These are phyloP conservation scores for Odontamblyopus rebecca DNA, from an alignment of 2,797 vertebrate genomes.

Conservation along the genomic window DNA sequence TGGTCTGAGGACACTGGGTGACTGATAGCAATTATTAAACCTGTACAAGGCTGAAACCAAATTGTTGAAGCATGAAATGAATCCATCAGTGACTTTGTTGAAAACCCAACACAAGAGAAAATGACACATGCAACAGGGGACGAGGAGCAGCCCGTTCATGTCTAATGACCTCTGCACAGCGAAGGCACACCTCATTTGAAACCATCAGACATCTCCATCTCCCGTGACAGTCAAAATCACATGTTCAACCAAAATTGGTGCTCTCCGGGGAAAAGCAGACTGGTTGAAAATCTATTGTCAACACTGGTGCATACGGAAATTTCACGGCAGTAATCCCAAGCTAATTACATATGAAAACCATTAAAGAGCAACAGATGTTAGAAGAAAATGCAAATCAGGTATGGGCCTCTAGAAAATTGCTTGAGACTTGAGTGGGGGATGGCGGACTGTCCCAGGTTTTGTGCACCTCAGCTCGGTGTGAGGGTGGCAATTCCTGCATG, in stretches of 20 bases:
- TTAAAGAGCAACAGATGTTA: conserved; percentile 48
- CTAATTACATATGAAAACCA: conserved; percentile 44
- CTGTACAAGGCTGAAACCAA: conserved; percentile 6
- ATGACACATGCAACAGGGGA: conserved; percentile 3
- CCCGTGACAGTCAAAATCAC: background rate
- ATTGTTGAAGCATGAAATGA: conserved; percentile 23
- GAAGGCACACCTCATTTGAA: conserved; percentile 38
- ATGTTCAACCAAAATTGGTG: conserved; percentile 9
- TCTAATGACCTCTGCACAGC: conserved; percentile 53
- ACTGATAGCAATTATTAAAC: background rate
- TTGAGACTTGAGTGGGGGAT: conserved; percentile 13
- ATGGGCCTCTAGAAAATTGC: conserved; percentile 31
- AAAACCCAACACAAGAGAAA: conserved; percentile 23
- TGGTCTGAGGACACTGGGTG: background rate
- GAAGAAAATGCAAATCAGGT: conserved; percentile 32
- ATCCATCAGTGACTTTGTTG: conserved; percentile 26
- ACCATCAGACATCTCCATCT: conserved; percentile 16
- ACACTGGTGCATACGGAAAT: conserved; percentile 16
- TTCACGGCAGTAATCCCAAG: conserved; percentile 18
- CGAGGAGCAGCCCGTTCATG: conserved; percentile 25
- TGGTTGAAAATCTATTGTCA: conserved; percentile 20
- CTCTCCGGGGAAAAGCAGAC: background rate
- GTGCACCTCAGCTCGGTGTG: background rate
- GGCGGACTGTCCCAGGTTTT: conserved; percentile 10
- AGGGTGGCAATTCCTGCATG: conserved; percentile 47